These are phyloP conservation scores for Elanoides forficatus DNA, from an alignment of 2,113 vertebrate species.

Conservation along the genomic window DNA sequence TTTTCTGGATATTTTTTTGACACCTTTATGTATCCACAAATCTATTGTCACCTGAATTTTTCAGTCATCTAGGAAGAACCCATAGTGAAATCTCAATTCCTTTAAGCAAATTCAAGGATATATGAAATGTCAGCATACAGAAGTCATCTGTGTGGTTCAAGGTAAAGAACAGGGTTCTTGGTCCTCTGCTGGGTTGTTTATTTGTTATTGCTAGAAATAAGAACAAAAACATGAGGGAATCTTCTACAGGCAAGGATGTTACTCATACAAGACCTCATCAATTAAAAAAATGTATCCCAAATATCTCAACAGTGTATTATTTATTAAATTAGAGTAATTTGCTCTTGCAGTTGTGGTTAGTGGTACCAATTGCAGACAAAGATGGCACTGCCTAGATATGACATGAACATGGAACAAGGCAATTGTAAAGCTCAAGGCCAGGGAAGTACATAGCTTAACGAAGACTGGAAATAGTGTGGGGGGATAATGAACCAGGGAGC, in stretches of 20 bases:
- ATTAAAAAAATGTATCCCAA: background rate
- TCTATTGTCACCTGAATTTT: background rate
- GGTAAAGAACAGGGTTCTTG: background rate
- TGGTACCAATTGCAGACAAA: background rate
- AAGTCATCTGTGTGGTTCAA: background rate
- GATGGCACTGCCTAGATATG: background rate
- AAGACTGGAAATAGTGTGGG: background rate
- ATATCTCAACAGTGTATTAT: background rate
- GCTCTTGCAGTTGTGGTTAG: background rate
- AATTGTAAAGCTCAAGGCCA: background rate
- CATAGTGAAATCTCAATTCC: background rate
- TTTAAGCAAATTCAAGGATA: background rate
- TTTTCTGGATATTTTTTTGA: background rate
- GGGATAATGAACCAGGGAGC: background rate
- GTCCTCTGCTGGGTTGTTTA: background rate
- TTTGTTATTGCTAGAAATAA: background rate
- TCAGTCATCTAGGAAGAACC: background rate
- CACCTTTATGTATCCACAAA: background rate
- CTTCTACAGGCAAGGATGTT: background rate
- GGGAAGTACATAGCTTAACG: background rate
- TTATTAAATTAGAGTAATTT: background rate
- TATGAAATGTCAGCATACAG: background rate
- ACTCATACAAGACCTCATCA: rapidly evolving
- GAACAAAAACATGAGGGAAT: background rate
- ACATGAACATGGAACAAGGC: background rate